phyloP scores from a whole-genome alignment of 2,797 vertebrate species.

The Eptatretus atami region DNA sequence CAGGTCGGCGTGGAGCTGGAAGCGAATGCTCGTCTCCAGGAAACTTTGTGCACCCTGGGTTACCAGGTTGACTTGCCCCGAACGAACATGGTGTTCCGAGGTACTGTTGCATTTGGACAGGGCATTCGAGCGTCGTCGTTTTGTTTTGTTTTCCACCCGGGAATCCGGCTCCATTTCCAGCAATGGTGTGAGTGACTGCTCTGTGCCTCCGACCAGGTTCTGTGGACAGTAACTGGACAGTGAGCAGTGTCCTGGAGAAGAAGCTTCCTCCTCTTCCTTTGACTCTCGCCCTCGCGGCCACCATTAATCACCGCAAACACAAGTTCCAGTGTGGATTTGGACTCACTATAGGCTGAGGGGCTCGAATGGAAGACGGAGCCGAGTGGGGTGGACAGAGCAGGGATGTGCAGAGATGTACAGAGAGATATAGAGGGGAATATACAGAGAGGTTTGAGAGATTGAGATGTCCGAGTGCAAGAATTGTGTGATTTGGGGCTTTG shows the following conservation, averaged over 20 bases:
- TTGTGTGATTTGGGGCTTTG: no score
- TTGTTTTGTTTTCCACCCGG: background rate
- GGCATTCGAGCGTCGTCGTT: background rate
- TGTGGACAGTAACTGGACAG: constrained; percentile 58
- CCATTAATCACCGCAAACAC: constrained; percentile 62
- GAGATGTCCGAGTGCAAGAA: no score
- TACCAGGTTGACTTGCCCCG: constrained; percentile 59
- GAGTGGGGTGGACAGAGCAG: no score
- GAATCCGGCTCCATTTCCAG: background rate
- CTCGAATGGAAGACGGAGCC: no score
- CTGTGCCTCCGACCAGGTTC: constrained; percentile 20
- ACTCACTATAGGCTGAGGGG: constrained; percentile 40
- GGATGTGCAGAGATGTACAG: no score
- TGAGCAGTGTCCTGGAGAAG: constrained; percentile 57
- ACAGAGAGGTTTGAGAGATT: no score
- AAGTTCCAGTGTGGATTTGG: constrained; percentile 74
- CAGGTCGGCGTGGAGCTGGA: constrained; percentile 65
- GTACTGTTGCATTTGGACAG: constrained; percentile 13
- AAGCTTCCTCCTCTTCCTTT: constrained; percentile 49
- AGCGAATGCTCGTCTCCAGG: constrained; percentile 43
- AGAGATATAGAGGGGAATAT: no score
- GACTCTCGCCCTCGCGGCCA: constrained; percentile 45
- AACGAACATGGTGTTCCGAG: constrained; percentile 61
- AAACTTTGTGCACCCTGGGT: constrained; percentile 39
- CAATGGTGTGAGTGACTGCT: background rate